These are phyloP conservation scores for Lathronympha strigana DNA, from an alignment of 2,888 invertebrate genomes.

Conservation along the genomic window DNA sequence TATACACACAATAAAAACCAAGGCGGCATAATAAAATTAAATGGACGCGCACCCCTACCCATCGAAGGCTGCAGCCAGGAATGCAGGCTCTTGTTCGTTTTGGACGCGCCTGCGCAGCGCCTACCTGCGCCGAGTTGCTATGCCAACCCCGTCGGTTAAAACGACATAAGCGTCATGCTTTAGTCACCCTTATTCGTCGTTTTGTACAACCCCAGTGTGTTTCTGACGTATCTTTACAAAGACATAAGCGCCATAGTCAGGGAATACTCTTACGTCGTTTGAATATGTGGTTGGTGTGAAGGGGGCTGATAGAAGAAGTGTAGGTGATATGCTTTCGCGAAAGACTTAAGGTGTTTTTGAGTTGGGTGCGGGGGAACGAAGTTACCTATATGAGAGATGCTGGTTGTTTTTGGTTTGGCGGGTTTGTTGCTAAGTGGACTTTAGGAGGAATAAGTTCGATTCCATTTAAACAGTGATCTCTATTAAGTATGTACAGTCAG, in stretches of 20 bases:
- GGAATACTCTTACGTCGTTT: neutral
- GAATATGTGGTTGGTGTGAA: neutral
- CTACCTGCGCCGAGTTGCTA: constrained; percentile 58
- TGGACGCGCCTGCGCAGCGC: constrained; percentile 81
- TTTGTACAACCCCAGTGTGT: neutral
- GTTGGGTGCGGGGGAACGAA: neutral
- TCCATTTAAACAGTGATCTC: constrained; percentile 8
- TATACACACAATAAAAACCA: constrained; percentile 14
- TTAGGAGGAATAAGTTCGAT: constrained; percentile 25
- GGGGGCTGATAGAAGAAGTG: neutral
- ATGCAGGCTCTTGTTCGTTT: constrained; percentile 82
- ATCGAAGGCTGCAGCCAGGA: constrained; percentile 65
- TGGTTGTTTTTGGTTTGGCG: constrained; percentile 21
- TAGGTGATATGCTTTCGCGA: neutral
- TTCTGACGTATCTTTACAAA: neutral
- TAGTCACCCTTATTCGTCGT: neutral
- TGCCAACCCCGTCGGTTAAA: neutral
- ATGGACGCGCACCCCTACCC: constrained; percentile 56
- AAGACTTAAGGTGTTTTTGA: neutral
- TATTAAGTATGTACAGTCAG: too few relatives aligned
- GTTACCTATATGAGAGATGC: constrained; percentile 13
- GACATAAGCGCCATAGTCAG: neutral
- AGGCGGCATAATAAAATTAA: constrained; percentile 14
- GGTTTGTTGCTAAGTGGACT: constrained; percentile 32
- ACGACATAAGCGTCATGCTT: neutral